Evolutionary conservation across 2,797 vertebrate species (phyloP), one percentile per base, ranked within the genome.

Genomic region (Poecilia picta): DNA sequence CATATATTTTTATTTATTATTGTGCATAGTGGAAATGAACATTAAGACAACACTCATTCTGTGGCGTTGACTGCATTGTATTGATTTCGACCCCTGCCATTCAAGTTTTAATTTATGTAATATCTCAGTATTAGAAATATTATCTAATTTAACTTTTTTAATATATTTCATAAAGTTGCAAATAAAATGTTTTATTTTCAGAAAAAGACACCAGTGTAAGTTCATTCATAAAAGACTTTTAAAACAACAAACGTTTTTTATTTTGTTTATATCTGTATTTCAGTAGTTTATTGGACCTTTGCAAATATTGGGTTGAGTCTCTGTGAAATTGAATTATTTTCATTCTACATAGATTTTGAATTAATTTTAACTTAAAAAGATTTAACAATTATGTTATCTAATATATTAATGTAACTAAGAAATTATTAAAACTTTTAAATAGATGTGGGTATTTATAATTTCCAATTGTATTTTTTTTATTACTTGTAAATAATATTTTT

Each of bases 1-100:
- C 25, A 46, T 7, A 62, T 64, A 57, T 57, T 28, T 36, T 11
- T n/a, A 16, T 36, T 41, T 41, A 7, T 28, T 25, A 41, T 39
- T 28, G 28, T 39, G 16, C 36, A 33, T 18, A 0, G 0, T 0
- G 11, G 18, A 13, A 41, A 12, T 5, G 15, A 0, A 5, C 10
- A 2, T 41, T 68, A 25, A 8, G n/a, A 25, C 18, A 33, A 0
- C 20, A 5, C 10, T 3, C 43, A 13, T 45, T 43, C 13, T 46
- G 2, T 0, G 20, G 1, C 84, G 36, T 73, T 84, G 49, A 64
- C 79, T 59, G 25, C 36, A 76, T 20, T 73, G 55, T 6, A 13
- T 0, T 51, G 5, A 33, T 25, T 53, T 75, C 49, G 12, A 73
- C 8, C 7, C 18, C 8, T 13, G 5, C 31, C 5, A 28, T 59